Evolutionary conservation across 2,888 invertebrate genomes (phyloP), one percentile per base, ranked within the genome.

Genomic region (Zeuzera pyrina): DNA sequence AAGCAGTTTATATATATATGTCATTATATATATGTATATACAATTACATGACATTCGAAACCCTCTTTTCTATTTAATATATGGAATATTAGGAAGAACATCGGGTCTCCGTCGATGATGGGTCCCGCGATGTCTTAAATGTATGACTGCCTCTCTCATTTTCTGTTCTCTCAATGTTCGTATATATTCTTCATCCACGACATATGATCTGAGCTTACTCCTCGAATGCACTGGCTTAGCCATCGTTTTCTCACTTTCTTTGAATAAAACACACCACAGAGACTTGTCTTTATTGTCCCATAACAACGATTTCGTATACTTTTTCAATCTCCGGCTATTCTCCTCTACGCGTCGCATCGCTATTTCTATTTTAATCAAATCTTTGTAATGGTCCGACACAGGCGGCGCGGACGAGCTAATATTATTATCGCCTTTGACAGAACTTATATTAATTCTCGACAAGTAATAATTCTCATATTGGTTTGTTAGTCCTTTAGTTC

Each of bases 381-480:
- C 81, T 52, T 83, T 79, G 55, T 81, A 79, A 64, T 81, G 78
- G 54, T 79, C 79, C 41, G 76, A 60, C 42, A 66, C 58, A 19
- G 73, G 60, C 37, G 67, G 57, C 42, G 57, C 38, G 31, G 73
- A 61, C 34, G 67, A 63, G 45, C 60, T 69, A 55, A 66, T 69
- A 47, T 57, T 67, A 42, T 61, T 64, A 39, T 60, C 62, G 15
- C 45, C 57, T 49, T 62, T 69, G 48, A 57, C 61, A 34, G 61
- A 51, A 63, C 71, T 83, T 72, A 81, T 77, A 79, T 83, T 83
- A 78, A 83, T 79, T 72, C 81, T 73, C 74, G 83, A 79, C 71
- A 83, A 71, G 76, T 83, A 81, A 70, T 81, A 83, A 70, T 77
- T 83, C 57, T 83, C 83, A 78, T 81, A 78, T 65, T 79, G 74